phyloP scores from a whole-genome alignment of 2,797 vertebrate species.

The Novumbra hubbsi region DNA sequence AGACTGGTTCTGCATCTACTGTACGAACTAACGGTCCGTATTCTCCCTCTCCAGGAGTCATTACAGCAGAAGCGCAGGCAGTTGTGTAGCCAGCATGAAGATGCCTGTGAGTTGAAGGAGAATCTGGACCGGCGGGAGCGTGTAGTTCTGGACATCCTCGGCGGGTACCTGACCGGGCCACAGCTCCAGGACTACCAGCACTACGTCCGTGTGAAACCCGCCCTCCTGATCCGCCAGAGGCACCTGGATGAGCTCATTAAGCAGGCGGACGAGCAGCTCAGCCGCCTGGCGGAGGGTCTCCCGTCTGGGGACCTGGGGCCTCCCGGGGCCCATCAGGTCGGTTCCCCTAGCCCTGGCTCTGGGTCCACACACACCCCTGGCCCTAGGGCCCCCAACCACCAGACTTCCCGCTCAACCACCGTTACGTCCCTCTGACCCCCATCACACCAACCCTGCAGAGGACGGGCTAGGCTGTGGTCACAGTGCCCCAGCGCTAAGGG shows the following conservation, averaged over 20 bases:
- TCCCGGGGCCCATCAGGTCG: background rate
- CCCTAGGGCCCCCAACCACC: constrained; percentile 1
- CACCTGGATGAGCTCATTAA: constrained; percentile 90
- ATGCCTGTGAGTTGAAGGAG: constrained; percentile 93
- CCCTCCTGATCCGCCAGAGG: constrained; percentile 87
- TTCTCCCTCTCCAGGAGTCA: constrained; percentile 21
- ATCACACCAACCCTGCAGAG: constrained; percentile 13
- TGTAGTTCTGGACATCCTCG: constrained; percentile 84
- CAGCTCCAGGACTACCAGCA: constrained; percentile 86
- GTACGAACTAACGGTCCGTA: constrained; percentile 12
- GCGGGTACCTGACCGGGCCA: constrained; percentile 74
- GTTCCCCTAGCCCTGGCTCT: background rate
- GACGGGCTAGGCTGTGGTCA: background rate
- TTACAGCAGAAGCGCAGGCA: constrained; percentile 84
- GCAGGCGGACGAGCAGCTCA: constrained; percentile 85
- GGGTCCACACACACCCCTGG: background rate
- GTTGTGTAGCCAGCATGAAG: constrained; percentile 88
- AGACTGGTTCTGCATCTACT: background rate
- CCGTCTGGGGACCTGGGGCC: constrained; percentile 47
- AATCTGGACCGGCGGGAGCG: constrained; percentile 90
- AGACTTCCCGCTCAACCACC: constrained; percentile 45
- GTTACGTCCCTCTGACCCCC: constrained; percentile 80
- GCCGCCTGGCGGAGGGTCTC: constrained; percentile 80
- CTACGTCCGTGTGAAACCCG: constrained; percentile 87
- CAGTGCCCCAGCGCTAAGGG: background rate